Percentiles rank a stretch among this genome's conserved stretches.
Evolutionary conservation across 1,140 invertebrate species (phyloP).

Genomic region (Ladona fulva): DNA sequence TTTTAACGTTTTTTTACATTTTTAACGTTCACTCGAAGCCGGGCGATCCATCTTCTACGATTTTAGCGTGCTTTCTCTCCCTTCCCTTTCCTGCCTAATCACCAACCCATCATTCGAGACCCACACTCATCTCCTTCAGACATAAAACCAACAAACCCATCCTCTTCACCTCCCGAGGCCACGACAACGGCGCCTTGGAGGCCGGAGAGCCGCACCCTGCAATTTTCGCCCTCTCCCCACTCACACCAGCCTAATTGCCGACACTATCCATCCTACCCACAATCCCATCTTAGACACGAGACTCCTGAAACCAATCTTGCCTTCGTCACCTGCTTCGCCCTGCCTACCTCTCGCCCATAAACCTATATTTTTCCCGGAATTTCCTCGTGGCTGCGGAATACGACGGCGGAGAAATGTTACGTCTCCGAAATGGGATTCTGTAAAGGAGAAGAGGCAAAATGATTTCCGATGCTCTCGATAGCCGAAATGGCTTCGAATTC

Average conservation of each 20-base stretch:
- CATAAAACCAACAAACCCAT: constrained; percentile 4
- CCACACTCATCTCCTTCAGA: not conserved
- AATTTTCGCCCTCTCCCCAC: not conserved
- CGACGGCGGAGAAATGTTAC: not conserved
- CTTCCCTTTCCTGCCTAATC: not conserved
- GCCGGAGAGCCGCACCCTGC: not conserved
- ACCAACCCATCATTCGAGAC: not conserved
- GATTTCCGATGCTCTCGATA: too few species aligned
- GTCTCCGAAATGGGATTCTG: too few species aligned
- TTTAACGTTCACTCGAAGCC: too few species aligned
- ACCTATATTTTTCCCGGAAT: not conserved
- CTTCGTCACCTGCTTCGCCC: not conserved
- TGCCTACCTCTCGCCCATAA: not conserved
- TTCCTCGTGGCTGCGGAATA: not conserved
- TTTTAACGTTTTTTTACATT: too few species aligned
- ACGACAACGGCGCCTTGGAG: not conserved
- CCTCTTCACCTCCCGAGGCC: not conserved
- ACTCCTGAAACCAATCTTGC: too few species aligned
- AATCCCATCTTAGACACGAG: too few species aligned
- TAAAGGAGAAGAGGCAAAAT: too few species aligned
- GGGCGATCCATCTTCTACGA: too few species aligned
- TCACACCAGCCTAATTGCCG: too few species aligned
- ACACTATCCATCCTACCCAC: too few species aligned
- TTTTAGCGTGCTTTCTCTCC: not conserved
- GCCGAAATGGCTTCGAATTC: too few species aligned